Evolutionary conservation across 2,113 vertebrate species (phyloP).

Genomic region (Cranoglanis bouderius): DNA sequence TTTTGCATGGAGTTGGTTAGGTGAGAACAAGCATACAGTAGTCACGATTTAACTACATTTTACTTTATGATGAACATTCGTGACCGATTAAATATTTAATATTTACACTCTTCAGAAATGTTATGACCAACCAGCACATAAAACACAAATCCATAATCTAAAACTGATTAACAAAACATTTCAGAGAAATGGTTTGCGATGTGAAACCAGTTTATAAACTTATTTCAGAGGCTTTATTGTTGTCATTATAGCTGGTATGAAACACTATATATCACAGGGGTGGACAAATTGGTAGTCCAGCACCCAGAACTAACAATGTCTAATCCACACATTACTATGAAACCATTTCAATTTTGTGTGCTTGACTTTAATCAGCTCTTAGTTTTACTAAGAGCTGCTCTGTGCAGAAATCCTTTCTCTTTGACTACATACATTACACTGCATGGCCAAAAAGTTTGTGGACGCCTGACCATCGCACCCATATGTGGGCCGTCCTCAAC

Average conservation of each 20-base stretch:
- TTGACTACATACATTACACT: not conserved
- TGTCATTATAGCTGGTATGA: not conserved
- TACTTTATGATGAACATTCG: not conserved
- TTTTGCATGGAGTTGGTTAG: conserved; percentile 10
- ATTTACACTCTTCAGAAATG: not conserved
- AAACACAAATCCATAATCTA: not conserved
- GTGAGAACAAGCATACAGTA: conserved; percentile 31
- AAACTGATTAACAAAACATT: not conserved
- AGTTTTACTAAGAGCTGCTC: too few species aligned
- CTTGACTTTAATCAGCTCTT: too few species aligned
- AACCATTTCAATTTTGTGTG: too few species aligned
- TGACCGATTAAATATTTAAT: not conserved
- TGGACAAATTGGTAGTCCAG: not conserved
- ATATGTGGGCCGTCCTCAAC: not conserved
- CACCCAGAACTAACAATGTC: not conserved
- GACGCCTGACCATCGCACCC: not conserved
- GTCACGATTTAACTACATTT: not conserved
- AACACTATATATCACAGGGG: not conserved
- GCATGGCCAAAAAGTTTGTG: not conserved
- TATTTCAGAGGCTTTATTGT: not conserved
- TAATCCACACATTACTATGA: not conserved
- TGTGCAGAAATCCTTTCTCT: not conserved
- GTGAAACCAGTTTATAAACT: not conserved
- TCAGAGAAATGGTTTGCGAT: not conserved
- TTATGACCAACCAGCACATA: not conserved